phyloP scores from a whole-genome alignment of 2,888 invertebrate species.

The Nomada flava region DNA sequence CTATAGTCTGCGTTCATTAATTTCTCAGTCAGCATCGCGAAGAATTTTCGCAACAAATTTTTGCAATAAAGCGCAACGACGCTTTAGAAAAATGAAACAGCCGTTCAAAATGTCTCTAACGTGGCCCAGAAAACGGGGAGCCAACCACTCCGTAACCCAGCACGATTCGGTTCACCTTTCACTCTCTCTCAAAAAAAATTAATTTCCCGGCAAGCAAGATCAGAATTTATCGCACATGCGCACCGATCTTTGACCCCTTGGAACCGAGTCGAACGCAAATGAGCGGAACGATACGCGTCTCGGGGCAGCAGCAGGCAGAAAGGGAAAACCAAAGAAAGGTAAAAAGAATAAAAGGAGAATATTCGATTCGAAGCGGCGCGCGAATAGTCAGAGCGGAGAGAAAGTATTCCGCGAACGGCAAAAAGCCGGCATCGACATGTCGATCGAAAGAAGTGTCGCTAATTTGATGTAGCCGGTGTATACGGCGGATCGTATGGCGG shows the following conservation, averaged over 20 bases:
- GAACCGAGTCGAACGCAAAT: constrained; percentile 14
- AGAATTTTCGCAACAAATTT: no score
- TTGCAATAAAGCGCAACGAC: no score
- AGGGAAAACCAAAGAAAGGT: neutral
- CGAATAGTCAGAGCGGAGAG: constrained; percentile 52
- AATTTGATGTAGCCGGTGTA: constrained; percentile 59
- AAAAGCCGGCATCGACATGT: constrained; percentile 51
- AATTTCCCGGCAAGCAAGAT: neutral
- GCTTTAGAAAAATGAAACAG: neutral
- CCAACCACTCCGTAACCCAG: no score
- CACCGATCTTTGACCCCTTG: neutral
- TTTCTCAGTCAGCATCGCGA: neutral
- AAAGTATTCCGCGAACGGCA: constrained; percentile 45
- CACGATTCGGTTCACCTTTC: no score
- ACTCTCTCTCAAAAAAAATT: neutral
- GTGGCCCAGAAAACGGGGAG: neutral
- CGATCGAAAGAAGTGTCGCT: constrained; percentile 64
- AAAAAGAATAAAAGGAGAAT: neutral
- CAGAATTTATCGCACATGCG: no score
- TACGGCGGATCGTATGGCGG: constrained; percentile 52
- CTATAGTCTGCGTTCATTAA: neutral
- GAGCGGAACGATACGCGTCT: constrained; percentile 10
- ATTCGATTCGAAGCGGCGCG: constrained; percentile 23
- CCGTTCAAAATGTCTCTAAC: neutral
- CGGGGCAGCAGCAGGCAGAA: neutral